Evolutionary conservation across 2,113 vertebrate species (phyloP).

Genomic region (Chaetodon auriga): DNA sequence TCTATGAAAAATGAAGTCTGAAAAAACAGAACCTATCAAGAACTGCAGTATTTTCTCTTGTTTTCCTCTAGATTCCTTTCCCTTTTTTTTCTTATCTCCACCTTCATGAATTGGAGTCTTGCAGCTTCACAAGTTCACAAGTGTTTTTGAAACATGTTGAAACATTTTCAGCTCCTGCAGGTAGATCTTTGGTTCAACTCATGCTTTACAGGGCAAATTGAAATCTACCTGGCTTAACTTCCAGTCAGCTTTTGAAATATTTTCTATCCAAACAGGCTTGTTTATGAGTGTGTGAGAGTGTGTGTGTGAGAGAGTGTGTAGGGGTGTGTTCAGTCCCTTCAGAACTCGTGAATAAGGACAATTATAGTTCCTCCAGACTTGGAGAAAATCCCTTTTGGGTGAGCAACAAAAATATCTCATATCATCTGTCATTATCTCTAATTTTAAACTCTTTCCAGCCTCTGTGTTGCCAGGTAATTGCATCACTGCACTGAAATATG

Average conservation of each 20-base stretch:
- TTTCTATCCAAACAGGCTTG: not conserved
- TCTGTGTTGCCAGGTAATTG: slow-evolving; percentile 32
- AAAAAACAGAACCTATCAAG: no score
- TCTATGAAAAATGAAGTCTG: no score
- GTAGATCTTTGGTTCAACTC: not conserved
- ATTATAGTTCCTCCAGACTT: slow-evolving; percentile 21
- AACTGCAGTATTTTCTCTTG: no score
- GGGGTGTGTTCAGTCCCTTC: not conserved
- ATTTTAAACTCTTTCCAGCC: slow-evolving; percentile 35
- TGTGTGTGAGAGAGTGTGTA: not conserved
- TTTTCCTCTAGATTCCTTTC: no score
- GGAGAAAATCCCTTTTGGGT: slow-evolving; percentile 26
- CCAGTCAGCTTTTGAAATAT: not conserved
- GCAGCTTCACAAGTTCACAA: no score
- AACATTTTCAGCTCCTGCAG: not conserved
- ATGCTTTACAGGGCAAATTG: not conserved
- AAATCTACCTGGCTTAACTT: not conserved
- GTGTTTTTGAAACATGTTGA: not conserved
- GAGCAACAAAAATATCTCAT: slow-evolving; percentile 20
- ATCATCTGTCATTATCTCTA: slow-evolving; percentile 45
- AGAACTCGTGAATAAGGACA: slow-evolving; percentile 10
- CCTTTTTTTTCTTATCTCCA: no score
- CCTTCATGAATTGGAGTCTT: no score
- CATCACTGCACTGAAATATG: slow-evolving; percentile 4
- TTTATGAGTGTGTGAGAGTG: not conserved